These are phyloP conservation scores for Auanema freiburgensis DNA, from an alignment of 2,888 invertebrate species.

Conservation along the genomic window DNA sequence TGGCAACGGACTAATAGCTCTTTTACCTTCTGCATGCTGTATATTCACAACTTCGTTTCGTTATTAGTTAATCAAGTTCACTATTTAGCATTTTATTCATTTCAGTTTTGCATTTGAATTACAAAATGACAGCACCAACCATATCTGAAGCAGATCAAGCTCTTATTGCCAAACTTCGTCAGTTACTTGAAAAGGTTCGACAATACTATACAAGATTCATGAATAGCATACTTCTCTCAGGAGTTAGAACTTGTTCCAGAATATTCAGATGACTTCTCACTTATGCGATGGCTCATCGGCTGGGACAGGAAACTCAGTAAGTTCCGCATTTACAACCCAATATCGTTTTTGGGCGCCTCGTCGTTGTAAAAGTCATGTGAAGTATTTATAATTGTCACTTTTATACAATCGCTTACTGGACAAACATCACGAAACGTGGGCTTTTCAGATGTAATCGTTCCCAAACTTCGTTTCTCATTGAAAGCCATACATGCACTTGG, in stretches of 20 bases:
- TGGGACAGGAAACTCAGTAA: conserved; percentile 57
- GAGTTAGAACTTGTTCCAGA: conserved; percentile 51
- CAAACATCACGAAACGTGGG: background rate
- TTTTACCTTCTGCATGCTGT: too few species aligned
- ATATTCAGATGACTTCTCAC: conserved; percentile 49
- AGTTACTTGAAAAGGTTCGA: background rate
- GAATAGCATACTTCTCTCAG: background rate
- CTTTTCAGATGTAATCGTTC: conserved; percentile 51
- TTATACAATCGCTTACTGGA: background rate
- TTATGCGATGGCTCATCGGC: conserved; percentile 58
- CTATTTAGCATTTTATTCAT: too few species aligned
- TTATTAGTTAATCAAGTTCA: too few species aligned
- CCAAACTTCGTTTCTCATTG: conserved; percentile 51
- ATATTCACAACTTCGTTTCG: too few species aligned
- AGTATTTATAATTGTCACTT: conserved; percentile 2
- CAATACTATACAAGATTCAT: background rate
- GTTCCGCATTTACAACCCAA: background rate
- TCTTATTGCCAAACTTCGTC: too few species aligned
- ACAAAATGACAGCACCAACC: too few species aligned
- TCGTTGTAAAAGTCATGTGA: background rate
- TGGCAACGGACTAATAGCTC: too few species aligned
- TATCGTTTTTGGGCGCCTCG: background rate
- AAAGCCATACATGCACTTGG: conserved; percentile 52
- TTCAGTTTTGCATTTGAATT: too few species aligned
- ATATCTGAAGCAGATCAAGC: too few species aligned